Evolutionary conservation across 2,113 vertebrate species (phyloP), one percentile per base, ranked within the genome.

Genomic region (Meleagris gallopavo): DNA sequence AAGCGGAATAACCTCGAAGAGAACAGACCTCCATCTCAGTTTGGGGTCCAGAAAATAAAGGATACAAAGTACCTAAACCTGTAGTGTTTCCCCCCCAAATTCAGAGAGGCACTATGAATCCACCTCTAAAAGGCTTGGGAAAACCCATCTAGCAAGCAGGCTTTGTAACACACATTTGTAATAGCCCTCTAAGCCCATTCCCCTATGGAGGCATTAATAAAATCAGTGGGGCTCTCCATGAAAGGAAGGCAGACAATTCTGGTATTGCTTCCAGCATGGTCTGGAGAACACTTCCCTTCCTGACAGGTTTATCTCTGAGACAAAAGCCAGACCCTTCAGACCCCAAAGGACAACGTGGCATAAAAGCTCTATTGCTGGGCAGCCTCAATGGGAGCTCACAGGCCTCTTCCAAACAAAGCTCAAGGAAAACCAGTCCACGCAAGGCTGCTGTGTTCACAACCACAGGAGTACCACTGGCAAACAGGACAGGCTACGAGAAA

Each of bases 381-480:
- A 15, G 43, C 43, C 20, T 21, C 30, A 27, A 52, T 38, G 30
- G 46, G 36, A 36, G 38, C 30, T 67, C 25, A 36, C 19, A 40
- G 36, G 32, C 32, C 43, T 27, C 12, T 34, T 38, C 58, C 58
- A 48, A 13, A 29, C 29, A 24, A 30, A 40, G 40, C 36, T 1
- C 0, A 0, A 11, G 27, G 57, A 19, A 58, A 75, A 76, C 3
- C 40, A 13, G 10, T 36, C 8, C 16, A 13, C 0, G 2, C 8
- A 20, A 86, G 61, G 30, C 36, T 43, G 58, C 2, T 5, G 17
- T 17, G 30, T 38, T 83, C 21, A 57, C 12, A 90, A 13, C n/a
- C 1, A 0, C 1, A n/a, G n/a, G 2, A 1, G 3, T 25, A 16
- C 24, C 58, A 40, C 83, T 96, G 70, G 66, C 48, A 85, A 72